Conservation (phyloP, 2,888 invertebrate species). For the Sclerodermus sp. region DNA sequence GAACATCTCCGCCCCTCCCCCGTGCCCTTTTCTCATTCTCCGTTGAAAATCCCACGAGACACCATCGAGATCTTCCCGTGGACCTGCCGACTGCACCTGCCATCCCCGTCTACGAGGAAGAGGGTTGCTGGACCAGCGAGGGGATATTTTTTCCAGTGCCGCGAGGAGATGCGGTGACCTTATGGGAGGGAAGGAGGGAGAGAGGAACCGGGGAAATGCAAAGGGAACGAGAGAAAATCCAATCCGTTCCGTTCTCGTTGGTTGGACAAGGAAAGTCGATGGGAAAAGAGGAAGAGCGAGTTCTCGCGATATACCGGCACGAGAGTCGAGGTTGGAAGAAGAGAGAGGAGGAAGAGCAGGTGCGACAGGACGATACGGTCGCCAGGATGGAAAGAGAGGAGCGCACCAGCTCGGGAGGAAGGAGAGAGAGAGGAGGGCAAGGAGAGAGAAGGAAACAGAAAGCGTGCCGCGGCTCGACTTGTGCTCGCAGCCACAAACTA, state of each 20-base stretch:
- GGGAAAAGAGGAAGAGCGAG: conserved; percentile 5
- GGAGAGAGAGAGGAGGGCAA: conserved; percentile 21
- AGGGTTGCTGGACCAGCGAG: too few species aligned
- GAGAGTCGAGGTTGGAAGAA: conserved; percentile 10
- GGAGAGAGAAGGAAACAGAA: conserved; percentile 14
- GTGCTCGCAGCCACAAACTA: conserved; percentile 53
- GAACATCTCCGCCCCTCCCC: too few species aligned
- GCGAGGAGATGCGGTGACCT: too few species aligned
- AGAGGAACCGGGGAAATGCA: conserved; percentile 1
- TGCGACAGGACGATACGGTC: conserved; percentile 16
- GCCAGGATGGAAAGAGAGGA: conserved; percentile 12
- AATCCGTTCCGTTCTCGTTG: conserved; percentile 1
- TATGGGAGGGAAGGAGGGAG: background rate
- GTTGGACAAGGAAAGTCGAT: background rate
- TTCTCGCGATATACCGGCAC: conserved; percentile 9
- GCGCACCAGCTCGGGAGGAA: conserved; percentile 8
- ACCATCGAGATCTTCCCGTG: too few species aligned
- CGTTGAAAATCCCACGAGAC: too few species aligned
- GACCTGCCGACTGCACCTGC: too few species aligned
- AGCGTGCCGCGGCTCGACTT: conserved; percentile 25
- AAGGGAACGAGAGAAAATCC: conserved; percentile 2
- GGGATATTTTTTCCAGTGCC: too few species aligned
- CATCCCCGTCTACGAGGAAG: too few species aligned
- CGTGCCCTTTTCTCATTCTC: too few species aligned
- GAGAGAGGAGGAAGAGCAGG: background rate